phyloP scores from a whole-genome alignment of 2,888 invertebrate genomes.

The Aspidiotus rigidus region DNA sequence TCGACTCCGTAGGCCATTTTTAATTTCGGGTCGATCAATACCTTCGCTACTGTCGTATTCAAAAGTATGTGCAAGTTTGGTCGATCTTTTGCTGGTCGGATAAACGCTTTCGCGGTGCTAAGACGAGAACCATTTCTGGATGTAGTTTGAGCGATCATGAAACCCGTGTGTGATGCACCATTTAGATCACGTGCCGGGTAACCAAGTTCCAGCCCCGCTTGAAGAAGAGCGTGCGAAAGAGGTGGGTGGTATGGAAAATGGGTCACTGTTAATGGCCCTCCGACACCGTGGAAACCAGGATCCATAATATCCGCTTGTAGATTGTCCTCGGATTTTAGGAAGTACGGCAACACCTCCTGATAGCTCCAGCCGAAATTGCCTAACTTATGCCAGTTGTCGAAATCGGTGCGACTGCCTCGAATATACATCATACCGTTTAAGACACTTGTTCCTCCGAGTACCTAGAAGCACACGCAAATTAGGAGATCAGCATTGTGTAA shows the following conservation, averaged over 20 bases:
- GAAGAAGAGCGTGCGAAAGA: constrained; percentile 64
- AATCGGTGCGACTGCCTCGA: constrained; percentile 76
- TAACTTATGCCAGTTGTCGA: constrained; percentile 73
- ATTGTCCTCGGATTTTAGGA: constrained; percentile 78
- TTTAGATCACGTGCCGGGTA: constrained; percentile 63
- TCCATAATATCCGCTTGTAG: constrained; percentile 61
- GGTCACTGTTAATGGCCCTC: constrained; percentile 66
- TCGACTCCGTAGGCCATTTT: constrained; percentile 57
- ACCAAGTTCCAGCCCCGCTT: constrained; percentile 70
- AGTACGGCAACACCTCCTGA: constrained; percentile 80
- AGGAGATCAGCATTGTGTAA: too few species aligned
- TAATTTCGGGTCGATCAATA: constrained; percentile 59
- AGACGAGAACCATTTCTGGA: constrained; percentile 75
- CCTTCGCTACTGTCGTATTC: constrained; percentile 67
- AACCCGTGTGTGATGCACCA: constrained; percentile 69
- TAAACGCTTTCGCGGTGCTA: constrained; percentile 70
- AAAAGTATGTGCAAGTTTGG: constrained; percentile 73
- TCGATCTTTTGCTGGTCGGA: constrained; percentile 65
- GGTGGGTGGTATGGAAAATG: constrained; percentile 82
- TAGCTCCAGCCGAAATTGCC: constrained; percentile 86
- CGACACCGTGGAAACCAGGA: constrained; percentile 63
- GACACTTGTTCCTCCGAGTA: constrained; percentile 82
- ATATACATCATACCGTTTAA: constrained; percentile 97
- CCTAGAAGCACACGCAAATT: constrained; percentile 45
- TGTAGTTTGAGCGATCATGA: constrained; percentile 80